Conservation (phyloP, 2,113 vertebrate genomes). For the Heterochromis multidens region DNA sequence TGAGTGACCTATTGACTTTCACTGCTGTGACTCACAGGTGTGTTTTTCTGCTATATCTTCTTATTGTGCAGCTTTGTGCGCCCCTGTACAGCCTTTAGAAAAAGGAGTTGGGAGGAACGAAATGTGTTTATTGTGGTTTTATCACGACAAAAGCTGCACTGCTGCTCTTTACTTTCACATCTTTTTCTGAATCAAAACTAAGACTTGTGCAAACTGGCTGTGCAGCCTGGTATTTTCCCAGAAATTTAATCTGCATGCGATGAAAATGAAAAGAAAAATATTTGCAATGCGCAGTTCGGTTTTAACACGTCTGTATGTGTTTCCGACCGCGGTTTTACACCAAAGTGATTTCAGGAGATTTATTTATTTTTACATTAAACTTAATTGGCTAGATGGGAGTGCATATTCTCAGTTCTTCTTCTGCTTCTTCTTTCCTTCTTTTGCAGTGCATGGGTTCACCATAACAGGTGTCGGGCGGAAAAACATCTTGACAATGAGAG, state of each 20-base stretch:
- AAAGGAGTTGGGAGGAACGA: neutral
- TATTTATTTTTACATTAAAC: neutral
- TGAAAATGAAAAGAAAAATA: neutral
- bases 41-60: neutral
- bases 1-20: neutral
- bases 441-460: neutral
- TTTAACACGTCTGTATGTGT: neutral
- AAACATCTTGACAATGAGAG: neutral
- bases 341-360: neutral
- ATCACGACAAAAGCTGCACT: neutral
- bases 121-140: neutral
- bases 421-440: too few species aligned
- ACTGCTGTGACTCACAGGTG: too few species aligned
- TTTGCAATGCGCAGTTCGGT: neutral
- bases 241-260: neutral
- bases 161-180: neutral
- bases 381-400: neutral
- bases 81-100: neutral
- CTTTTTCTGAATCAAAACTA: neutral
- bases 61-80: neutral
- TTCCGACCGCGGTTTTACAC: accelerated
- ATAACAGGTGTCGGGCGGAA: neutral
- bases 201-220: neutral
- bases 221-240: neutral
- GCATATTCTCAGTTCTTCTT: neutral